These are phyloP conservation scores for Neosilurus mollespiculum DNA, from an alignment of 2,797 vertebrate species.

Conservation along the genomic window DNA sequence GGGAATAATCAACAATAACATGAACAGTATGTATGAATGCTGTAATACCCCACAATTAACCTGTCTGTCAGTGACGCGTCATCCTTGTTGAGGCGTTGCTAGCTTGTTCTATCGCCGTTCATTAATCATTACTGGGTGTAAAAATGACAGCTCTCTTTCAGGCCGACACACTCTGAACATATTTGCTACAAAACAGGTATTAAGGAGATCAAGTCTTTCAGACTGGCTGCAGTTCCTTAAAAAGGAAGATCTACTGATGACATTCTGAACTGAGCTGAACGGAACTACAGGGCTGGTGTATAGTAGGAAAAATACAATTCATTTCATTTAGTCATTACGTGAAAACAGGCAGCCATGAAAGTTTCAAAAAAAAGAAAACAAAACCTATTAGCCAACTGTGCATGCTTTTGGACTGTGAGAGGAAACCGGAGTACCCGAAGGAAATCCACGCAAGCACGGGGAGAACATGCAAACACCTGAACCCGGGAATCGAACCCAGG, in stretches of 20 bases:
- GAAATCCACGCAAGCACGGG: too few species aligned
- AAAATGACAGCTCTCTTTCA: slow-evolving; percentile 30
- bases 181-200: slow-evolving; percentile 42
- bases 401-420: too few species aligned
- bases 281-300: not conserved
- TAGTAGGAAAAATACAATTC: not conserved
- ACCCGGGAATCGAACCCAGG: too few species aligned
- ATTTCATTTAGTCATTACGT: not conserved
- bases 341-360: not conserved
- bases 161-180: slow-evolving; percentile 2
- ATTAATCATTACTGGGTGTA: slow-evolving; percentile 32
- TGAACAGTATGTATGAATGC: not conserved
- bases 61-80: slow-evolving; percentile 19
- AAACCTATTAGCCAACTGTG: too few species aligned
- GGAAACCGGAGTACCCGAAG: too few species aligned
- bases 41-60: slow-evolving; percentile 44
- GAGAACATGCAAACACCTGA: too few species aligned
- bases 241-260: not conserved
- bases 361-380: too few species aligned
- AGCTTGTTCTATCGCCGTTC: slow-evolving; percentile 14
- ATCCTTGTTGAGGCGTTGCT: slow-evolving; percentile 19
- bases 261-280: not conserved
- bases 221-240: not conserved
- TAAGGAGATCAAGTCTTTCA: slow-evolving; percentile 14
- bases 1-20: slow-evolving; percentile 41